Evolutionary conservation across 1,140 invertebrate species (phyloP), one percentile per base, ranked within the genome.

Genomic region (Meloidogyne floridensis): DNA sequence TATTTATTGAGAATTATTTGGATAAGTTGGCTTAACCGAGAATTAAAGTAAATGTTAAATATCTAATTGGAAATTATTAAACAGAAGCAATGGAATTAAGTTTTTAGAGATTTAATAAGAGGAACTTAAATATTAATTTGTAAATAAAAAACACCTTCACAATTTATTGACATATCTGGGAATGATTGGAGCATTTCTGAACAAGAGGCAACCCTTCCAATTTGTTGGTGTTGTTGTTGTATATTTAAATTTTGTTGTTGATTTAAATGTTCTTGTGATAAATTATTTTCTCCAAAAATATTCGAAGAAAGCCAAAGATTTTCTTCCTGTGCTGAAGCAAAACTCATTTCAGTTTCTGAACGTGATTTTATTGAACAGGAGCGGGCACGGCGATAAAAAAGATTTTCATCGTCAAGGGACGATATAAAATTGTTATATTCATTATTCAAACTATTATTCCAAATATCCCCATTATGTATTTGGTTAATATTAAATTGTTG

Each of bases 281-380:
- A n/a, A 65, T 47, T 47, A 65, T 65, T 65, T n/a, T 65, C 59
- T n/a, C 59, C 59, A 65, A 65, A 65, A 65, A 65, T n/a, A n/a
- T 15, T n/a, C n/a, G 32, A 32, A 32, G 59, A 65, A 65, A 65
- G n/a, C 59, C 59, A 65, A n/a, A n/a, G 15, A 65, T 65, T 65
- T n/a, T 65, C 11, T 11, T 54, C 53, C 3, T 11, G 53, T 54
- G 53, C n/a, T 65, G 10, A 11, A 65, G n/a, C n/a, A 65, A 65
- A 65, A 18, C 59, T 65, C 59, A 65, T 65, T 65, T 65, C 59
- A 65, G 59, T 65, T 65, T 65, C 59, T n/a, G 59, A 65, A 65
- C n/a, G 6, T 65, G 59, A 65, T n/a, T 65, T 65, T n/a, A 65
- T 65, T 65, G 59, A 65, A 65, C 59, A 65, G 6, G 59, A 65